These are phyloP conservation scores for Takifugu ocellatus DNA, from an alignment of 2,797 vertebrate genomes.

Conservation along the genomic window DNA sequence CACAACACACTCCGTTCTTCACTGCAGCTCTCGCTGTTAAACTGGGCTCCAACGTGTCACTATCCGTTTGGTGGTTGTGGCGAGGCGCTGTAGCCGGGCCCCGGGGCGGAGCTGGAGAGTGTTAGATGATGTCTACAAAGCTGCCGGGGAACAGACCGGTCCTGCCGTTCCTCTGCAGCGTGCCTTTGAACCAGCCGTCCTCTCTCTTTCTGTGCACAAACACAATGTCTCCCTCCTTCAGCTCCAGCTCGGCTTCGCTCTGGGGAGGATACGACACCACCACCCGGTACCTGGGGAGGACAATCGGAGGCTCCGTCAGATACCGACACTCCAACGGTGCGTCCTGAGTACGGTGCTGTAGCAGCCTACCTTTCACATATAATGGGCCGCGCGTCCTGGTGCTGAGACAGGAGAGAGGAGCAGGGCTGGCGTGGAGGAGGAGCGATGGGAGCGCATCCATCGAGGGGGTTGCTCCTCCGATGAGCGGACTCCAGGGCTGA, in stretches of 20 bases:
- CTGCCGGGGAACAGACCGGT: constrained; percentile 97
- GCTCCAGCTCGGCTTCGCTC: constrained; percentile 97
- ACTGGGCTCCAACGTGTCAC: constrained; percentile 2
- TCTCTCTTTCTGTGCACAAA: constrained; percentile 97
- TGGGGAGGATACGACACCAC: constrained; percentile 98
- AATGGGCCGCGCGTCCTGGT: constrained; percentile 87
- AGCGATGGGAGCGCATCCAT: constrained; percentile 81
- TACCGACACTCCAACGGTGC: constrained; percentile 3
- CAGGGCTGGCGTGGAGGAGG: constrained; percentile 95
- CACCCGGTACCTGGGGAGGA: constrained; percentile 86
- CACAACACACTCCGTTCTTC: constrained; percentile 16
- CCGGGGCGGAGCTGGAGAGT: neutral
- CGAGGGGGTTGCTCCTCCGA: constrained; percentile 79
- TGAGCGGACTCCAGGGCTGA: constrained; percentile 70
- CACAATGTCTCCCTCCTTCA: constrained; percentile 97
- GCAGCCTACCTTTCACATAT: constrained; percentile 89
- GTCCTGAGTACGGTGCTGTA: too few relatives aligned
- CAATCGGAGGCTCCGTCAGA: constrained; percentile 24
- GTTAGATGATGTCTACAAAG: constrained; percentile 95
- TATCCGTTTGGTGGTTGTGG: constrained; percentile 10
- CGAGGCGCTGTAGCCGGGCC: constrained; percentile 2
- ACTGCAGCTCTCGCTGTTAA: constrained; percentile 21
- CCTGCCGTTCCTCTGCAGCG: constrained; percentile 93
- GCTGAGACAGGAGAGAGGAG: constrained; percentile 85
- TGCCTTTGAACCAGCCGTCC: constrained; percentile 99